A percentile compares a stretch with the other conserved stretches of the same genome.
Conservation (phyloP, 2,888 invertebrate species). For the Melinopterus prodromus region DNA sequence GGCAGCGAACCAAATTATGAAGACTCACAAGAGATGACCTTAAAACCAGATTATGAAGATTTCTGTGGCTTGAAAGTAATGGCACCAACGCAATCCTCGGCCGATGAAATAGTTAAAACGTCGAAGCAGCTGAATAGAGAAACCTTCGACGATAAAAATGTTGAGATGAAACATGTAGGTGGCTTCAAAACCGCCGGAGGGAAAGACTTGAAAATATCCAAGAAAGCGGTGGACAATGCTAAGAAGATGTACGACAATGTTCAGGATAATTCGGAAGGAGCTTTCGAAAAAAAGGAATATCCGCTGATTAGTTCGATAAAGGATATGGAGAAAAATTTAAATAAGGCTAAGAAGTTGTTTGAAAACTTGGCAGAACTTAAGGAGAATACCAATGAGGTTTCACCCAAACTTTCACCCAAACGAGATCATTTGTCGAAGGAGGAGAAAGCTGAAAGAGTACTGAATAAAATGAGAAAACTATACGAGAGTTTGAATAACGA, state of each 20-base stretch:
- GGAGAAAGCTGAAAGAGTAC: neutral
- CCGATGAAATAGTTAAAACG: neutral
- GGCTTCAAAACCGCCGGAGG: slow-evolving; percentile 54
- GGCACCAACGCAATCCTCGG: neutral
- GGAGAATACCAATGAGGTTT: neutral
- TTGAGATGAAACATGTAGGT: slow-evolving; percentile 9
- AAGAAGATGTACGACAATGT: slow-evolving; percentile 50
- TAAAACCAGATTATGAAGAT: neutral
- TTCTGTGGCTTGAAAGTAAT: neutral
- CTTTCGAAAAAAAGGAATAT: neutral
- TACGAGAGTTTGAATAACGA: neutral
- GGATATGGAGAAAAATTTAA: neutral
- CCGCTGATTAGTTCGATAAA: neutral
- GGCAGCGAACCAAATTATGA: neutral
- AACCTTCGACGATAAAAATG: neutral
- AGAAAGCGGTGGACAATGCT: slow-evolving; percentile 55
- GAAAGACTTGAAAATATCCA: slow-evolving; percentile 56
- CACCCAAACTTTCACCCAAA: no score
- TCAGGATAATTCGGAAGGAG: neutral
- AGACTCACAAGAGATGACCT: neutral
- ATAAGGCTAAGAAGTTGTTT: neutral
- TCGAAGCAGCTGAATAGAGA: neutral
- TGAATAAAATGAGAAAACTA: neutral
- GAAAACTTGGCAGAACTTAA: no score
- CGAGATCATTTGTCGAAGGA: neutral